Evolutionary conservation across 2,113 vertebrate genomes (phyloP), one percentile per base, ranked within the genome.

Genomic region (Dipodomys merriami): DNA sequence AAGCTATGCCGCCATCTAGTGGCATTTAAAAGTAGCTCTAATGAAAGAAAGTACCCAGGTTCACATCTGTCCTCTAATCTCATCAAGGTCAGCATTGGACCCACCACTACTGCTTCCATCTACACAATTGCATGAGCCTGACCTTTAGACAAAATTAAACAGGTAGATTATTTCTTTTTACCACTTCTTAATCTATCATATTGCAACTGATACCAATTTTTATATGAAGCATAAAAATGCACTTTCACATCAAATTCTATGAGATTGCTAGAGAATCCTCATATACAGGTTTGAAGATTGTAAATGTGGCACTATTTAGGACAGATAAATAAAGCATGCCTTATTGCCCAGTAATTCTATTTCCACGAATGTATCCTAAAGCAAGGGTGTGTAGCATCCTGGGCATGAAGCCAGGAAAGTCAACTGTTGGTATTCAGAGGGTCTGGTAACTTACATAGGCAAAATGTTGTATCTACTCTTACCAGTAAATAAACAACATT

Each of bases 1-100:
- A 89, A 76, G 62, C 77, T 94, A 69, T 79, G 64, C 30, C 68
- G 74, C 94, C 95, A 96, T 23, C 94, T 95, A 94, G 94, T 91
- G 93, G 69, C 44, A 57, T 30, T 30, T 62, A 9, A 64, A 44
- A 12, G 69, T 7, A 86, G 19, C 39, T 81, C 49, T n/a, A 44
- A 79, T 64, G 76, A 35, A 82, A 80, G 16, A 85, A 80, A 93
- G 20, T 72, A 33, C 12, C 35, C 46, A 33, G 53, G 7, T 57
- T 25, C 11, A 33, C 39, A 9, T 29, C 69, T 69, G 68, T 72
- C 7, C 44, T 73, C 15, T 86, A 74, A 19, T 39, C 20, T 74
- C 62, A 83, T 7, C 18, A 44, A 44, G 29, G 49, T 35, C 80
- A 81, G 33, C 30, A 25, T 0, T 85, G 87, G 23, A 53, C 69